Evolutionary conservation across 1,140 invertebrate species (phyloP).

Genomic region (Halesus radiatus): DNA sequence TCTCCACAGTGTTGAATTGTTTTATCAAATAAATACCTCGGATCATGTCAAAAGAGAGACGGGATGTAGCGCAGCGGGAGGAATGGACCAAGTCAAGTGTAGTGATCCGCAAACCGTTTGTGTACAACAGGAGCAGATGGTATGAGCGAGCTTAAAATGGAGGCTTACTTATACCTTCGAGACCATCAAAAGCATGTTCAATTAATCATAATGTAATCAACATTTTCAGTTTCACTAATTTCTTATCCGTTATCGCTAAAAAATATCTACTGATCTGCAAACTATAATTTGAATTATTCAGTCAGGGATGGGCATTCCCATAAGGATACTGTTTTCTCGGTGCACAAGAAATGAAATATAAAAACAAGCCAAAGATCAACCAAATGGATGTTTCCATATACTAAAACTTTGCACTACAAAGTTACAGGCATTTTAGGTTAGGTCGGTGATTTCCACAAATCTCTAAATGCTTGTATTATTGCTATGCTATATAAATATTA

Average conservation of each 20-base stretch:
- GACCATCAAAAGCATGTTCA: conserved; percentile 36
- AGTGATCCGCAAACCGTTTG: conserved; percentile 16
- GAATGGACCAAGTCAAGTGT: conserved; percentile 25
- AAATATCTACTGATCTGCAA: conserved; percentile 22
- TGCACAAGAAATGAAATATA: no score
- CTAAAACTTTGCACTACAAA: no score
- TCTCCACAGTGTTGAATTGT: conserved; percentile 26
- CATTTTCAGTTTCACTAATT: conserved; percentile 18
- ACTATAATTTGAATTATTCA: conserved; percentile 12
- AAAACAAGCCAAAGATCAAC: no score
- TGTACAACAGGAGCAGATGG: conserved; percentile 31
- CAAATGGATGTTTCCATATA: no score
- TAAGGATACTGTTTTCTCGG: no score
- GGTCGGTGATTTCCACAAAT: no score
- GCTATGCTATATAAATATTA: no score
- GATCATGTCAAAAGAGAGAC: conserved; percentile 50
- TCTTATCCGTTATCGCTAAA: neutral
- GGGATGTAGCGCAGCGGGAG: conserved; percentile 31
- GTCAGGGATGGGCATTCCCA: neutral
- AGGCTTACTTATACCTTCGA: conserved; percentile 34
- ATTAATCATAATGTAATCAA: conserved; percentile 32
- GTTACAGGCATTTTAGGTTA: no score
- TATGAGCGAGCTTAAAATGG: conserved; percentile 14
- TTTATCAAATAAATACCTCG: conserved; percentile 55
- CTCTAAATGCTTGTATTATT: no score